These are phyloP conservation scores for Oscheius sp. DNA, from an alignment of 1,140 invertebrate species.

Conservation along the genomic window DNA sequence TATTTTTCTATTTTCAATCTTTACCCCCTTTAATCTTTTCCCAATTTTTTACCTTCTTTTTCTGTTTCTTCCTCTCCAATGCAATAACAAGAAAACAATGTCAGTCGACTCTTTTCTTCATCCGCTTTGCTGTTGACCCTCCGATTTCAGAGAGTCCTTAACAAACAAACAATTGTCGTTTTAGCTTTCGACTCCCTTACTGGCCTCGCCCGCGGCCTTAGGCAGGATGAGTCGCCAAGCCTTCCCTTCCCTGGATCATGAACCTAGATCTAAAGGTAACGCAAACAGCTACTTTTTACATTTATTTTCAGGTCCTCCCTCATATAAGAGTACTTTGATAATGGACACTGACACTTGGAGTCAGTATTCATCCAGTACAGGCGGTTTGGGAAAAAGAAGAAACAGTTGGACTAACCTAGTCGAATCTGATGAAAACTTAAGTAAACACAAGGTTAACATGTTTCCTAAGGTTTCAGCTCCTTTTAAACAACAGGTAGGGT, in stretches of 20 bases:
- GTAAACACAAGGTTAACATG: not conserved
- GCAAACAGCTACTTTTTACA: too few species aligned
- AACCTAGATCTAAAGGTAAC: not conserved
- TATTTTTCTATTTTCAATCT: too few species aligned
- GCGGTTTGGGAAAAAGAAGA: not conserved
- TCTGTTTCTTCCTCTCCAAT: too few species aligned
- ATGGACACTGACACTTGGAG: conserved; percentile 5
- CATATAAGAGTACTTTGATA: not conserved
- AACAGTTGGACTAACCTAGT: conserved; percentile 3
- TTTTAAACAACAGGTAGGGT: not conserved
- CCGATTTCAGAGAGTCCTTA: too few species aligned
- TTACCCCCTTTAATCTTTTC: too few species aligned
- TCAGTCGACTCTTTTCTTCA: too few species aligned
- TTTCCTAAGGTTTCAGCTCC: not conserved
- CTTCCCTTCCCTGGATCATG: not conserved
- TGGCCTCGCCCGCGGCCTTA: too few species aligned
- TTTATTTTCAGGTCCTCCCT: not conserved
- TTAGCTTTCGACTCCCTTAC: too few species aligned
- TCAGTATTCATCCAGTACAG: not conserved
- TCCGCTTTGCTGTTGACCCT: too few species aligned
- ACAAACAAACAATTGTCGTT: too few species aligned
- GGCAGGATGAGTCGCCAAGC: not conserved
- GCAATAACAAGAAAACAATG: too few species aligned
- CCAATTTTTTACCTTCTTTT: too few species aligned
- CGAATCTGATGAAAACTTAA: not conserved